These are phyloP conservation scores for Zaprionus inermis DNA, from an alignment of 1,140 invertebrate species.

Conservation along the genomic window DNA sequence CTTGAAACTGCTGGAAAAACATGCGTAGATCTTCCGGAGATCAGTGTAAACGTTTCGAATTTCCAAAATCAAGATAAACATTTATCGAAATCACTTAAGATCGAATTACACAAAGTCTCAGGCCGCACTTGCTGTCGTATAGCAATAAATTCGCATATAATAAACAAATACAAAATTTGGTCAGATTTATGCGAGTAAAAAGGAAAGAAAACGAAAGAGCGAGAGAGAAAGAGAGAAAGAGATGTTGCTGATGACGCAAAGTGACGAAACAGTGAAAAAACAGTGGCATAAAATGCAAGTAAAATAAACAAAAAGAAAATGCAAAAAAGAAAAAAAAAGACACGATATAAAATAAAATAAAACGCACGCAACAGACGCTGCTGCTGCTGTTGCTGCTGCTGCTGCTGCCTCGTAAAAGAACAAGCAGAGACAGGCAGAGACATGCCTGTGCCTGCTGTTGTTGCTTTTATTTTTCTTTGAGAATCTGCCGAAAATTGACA, in stretches of 20 bases:
- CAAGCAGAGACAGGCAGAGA: constrained; percentile 7
- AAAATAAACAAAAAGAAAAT: constrained; percentile 57
- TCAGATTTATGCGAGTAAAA: constrained; percentile 42
- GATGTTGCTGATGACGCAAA: constrained; percentile 31
- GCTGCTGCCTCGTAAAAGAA: constrained; percentile 13
- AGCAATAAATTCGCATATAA: neutral
- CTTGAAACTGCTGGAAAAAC: neutral
- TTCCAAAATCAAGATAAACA: constrained; percentile 1
- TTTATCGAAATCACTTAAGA: constrained; percentile 33
- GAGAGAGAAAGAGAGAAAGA: neutral
- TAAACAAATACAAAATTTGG: constrained; percentile 10
- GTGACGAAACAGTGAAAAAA: constrained; percentile 12
- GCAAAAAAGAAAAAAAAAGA: constrained; percentile 28
- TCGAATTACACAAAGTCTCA: constrained; percentile 62
- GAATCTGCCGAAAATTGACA: constrained; percentile 49
- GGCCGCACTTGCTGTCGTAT: constrained; percentile 34
- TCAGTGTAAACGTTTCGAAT: neutral
- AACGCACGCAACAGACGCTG: constrained; percentile 19
- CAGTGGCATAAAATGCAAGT: constrained; percentile 50
- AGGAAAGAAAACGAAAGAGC: too few relatives aligned
- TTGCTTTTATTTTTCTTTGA: constrained; percentile 1
- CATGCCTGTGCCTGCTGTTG: constrained; percentile 13
- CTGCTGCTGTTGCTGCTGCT: neutral
- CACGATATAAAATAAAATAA: constrained; percentile 35
- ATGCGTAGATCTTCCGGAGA: neutral